These are phyloP conservation scores for Galeopterus variegatus DNA, from an alignment of 2,113 vertebrate species.

Conservation along the genomic window DNA sequence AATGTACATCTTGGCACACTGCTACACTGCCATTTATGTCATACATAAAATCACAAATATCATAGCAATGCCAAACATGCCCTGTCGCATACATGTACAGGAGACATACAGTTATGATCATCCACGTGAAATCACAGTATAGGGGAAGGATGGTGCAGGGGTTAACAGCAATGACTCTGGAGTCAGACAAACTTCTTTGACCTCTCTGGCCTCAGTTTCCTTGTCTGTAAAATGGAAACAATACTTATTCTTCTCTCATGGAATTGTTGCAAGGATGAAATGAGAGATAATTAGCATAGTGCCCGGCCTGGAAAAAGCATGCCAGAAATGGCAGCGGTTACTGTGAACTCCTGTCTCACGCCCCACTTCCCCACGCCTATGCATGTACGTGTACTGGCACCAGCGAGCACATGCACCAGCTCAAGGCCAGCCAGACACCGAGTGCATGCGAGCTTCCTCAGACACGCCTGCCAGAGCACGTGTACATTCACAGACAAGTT, in stretches of 20 bases:
- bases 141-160: not conserved
- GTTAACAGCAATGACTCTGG: not conserved
- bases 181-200: not conserved
- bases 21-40: not conserved
- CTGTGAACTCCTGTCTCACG: not conserved
- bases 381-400: not conserved
- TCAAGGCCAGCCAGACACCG: not conserved
- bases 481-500: not conserved
- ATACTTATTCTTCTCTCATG: not conserved
- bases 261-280: not conserved
- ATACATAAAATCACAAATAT: not conserved
- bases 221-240: not conserved
- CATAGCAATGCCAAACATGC: not conserved
- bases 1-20: not conserved
- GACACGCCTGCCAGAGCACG: not conserved
- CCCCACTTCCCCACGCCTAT: not conserved
- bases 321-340: not conserved
- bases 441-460: accelerated
- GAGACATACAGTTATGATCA: not conserved
- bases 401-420: not conserved
- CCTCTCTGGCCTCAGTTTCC: not conserved
- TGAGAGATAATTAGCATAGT: not conserved
- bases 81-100: not conserved
- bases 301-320: not conserved
- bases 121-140: not conserved